These are phyloP conservation scores for Alcedo atthis DNA, from an alignment of 2,797 vertebrate genomes.

Conservation along the genomic window DNA sequence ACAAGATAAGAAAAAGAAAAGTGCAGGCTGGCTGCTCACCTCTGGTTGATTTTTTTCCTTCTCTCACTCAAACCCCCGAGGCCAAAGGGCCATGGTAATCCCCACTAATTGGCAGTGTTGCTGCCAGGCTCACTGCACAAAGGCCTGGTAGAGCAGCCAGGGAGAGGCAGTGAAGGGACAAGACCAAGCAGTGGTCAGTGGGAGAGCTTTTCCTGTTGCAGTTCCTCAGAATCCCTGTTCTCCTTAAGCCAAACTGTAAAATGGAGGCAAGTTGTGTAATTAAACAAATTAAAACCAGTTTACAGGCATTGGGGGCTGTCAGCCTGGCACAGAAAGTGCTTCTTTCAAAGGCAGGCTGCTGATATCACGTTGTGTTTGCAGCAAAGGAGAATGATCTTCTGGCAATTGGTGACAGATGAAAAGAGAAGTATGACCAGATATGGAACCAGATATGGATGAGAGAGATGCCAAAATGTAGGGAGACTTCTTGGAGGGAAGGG, in stretches of 20 bases:
- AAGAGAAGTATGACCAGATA: background rate
- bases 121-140: background rate
- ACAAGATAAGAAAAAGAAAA: background rate
- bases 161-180: background rate
- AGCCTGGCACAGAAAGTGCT: background rate
- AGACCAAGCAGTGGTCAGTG: background rate
- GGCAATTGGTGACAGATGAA: background rate
- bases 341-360: background rate
- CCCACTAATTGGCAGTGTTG: background rate
- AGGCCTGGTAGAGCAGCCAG: background rate
- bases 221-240: background rate
- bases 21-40: background rate
- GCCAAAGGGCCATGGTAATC: background rate
- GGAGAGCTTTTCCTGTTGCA: background rate
- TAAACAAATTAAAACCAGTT: background rate
- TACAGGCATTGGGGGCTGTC: background rate
- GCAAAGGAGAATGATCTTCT: background rate
- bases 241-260: background rate
- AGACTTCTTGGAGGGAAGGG: background rate
- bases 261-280: background rate
- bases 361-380: background rate
- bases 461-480: background rate
- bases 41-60: background rate
- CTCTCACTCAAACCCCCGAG: background rate
- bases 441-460: background rate